Evolutionary conservation across 2,888 invertebrate genomes (phyloP), one percentile per base, ranked within the genome.

Genomic region (Pristionchus arcanus): DNA sequence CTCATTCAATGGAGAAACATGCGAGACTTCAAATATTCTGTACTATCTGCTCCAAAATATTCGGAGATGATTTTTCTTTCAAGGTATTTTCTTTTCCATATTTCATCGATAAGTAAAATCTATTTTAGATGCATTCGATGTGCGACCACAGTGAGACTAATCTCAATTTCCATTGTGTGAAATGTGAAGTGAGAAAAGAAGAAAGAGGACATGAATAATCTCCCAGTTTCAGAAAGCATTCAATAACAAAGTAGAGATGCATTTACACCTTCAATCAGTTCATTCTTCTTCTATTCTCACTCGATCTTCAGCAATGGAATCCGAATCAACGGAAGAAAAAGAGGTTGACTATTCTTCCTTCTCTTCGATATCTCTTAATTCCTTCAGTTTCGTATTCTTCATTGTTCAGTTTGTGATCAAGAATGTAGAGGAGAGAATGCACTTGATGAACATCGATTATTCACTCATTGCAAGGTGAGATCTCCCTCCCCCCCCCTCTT

Each of bases 1-100:
- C 25, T 77, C 77, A 77, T n/a, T 34, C 42, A 37, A 77, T 77
- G 42, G 77, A 77, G 21, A 42, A 77, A 25, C 77, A 77, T 77
- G 77, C 42, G 19, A 19, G 42, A 55, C 28, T 84, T 9, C 84
- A 84, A 13, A 84, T 84, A 28, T 53, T 49, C n/a, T 49, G 53
- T 49, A 53, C 28, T 13, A 55, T 84, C 9, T 84, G 53, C 9
- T 31, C 25, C 4, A 84, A 84, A 37, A 55, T 84, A 37, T 84
- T 84, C 55, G 31, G 25, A 49, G 84, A 55, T 84, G 31, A 55
- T 19, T 55, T 53, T 53, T 55, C 28, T 53, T 84, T 84, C 55
- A 84, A 55, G 28, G 53, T 84, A 25, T 53, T 21, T 16, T 84
- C 4, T 49, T 49, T 49, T 49, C 13, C 42, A 49, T n/a, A 49